These are phyloP conservation scores for Polyploca ridens DNA, from an alignment of 2,888 invertebrate genomes.

Conservation along the genomic window DNA sequence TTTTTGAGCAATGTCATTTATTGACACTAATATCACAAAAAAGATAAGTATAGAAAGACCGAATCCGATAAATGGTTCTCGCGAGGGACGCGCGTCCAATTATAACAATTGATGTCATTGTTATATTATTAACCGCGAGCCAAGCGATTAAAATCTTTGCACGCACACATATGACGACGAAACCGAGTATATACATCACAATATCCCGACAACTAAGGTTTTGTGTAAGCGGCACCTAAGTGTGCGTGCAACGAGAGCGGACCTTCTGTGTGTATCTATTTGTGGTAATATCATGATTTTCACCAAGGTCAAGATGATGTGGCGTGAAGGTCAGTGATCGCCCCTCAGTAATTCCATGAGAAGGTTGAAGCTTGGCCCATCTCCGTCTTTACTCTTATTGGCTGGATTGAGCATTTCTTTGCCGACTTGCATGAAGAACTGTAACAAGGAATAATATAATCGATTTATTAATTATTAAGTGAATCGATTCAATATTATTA, in stretches of 20 bases:
- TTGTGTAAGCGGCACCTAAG: background rate
- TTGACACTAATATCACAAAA: conserved; percentile 19
- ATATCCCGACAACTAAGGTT: background rate
- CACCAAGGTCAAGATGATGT: conserved; percentile 19
- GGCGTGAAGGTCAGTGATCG: conserved; percentile 88
- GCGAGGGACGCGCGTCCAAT: too few species aligned
- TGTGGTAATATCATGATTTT: conserved; percentile 14
- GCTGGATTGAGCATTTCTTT: conserved; percentile 95
- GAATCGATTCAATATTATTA: too few species aligned
- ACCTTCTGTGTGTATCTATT: background rate
- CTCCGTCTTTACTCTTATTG: conserved; percentile 94
- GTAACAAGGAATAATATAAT: conserved; percentile 52
- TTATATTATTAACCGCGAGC: too few species aligned
- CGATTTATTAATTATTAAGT: too few species aligned
- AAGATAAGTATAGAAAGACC: conserved; percentile 17
- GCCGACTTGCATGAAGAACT: conserved; percentile 89
- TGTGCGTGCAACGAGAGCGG: background rate
- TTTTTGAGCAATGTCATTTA: conserved; percentile 52
- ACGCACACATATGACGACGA: background rate
- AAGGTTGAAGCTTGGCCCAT: conserved; percentile 96
- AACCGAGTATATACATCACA: background rate
- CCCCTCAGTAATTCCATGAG: conserved; percentile 97
- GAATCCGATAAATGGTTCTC: conserved; percentile 8
- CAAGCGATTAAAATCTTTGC: background rate
- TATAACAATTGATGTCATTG: too few species aligned